These are phyloP conservation scores for Drosophila anomalipes DNA, from an alignment of 2,888 invertebrate genomes.

Conservation along the genomic window DNA sequence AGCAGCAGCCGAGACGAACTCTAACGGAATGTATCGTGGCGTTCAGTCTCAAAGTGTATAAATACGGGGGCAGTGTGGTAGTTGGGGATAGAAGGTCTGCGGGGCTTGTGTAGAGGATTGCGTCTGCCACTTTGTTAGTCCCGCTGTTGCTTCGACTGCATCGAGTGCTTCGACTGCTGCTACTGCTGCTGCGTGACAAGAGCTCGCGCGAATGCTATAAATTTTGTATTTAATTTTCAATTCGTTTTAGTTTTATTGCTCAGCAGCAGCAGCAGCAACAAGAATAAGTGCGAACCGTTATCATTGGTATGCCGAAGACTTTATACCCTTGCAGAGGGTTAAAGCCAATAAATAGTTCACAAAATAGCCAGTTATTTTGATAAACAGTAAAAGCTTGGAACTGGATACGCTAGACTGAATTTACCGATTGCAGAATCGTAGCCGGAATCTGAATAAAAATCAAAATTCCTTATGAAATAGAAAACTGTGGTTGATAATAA, in stretches of 20 bases:
- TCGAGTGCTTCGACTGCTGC: slow-evolving; percentile 29
- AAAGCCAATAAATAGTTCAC: neutral
- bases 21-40: slow-evolving; percentile 70
- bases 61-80: slow-evolving; percentile 21
- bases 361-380: neutral
- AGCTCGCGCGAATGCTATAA: slow-evolving; percentile 73
- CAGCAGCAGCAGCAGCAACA: slow-evolving; percentile 25
- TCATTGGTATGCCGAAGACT: neutral
- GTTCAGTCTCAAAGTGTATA: slow-evolving; percentile 35
- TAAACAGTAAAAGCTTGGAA: neutral
- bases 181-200: slow-evolving; percentile 67
- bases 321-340: neutral
- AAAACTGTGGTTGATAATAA: neutral
- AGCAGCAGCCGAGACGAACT: slow-evolving; percentile 18
- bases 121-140: slow-evolving; percentile 35
- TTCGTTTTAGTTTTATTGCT: slow-evolving; percentile 78
- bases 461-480: neutral
- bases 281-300: neutral
- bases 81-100: neutral
- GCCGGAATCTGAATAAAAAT: neutral
- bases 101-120: neutral
- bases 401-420: no score
- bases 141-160: slow-evolving; percentile 41
- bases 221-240: slow-evolving; percentile 80
- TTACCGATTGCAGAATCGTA: neutral